Base-by-base conservation (phyloP, 2,113 vertebrate species). In the Cnemophilus loriae region DNA sequence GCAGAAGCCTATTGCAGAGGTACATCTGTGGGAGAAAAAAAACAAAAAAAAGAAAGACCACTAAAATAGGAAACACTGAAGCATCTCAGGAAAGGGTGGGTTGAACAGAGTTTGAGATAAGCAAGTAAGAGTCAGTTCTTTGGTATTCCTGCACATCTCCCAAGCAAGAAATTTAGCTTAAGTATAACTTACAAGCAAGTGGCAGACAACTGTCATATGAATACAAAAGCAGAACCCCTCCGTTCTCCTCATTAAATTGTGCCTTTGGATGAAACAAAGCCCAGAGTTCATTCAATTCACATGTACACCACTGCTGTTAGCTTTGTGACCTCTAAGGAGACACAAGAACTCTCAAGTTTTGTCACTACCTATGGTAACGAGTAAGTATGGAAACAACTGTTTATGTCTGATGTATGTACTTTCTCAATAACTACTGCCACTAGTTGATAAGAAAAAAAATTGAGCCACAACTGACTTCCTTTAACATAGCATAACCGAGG, bases 21-120 rank as follows among this genome's bases (percentile, higher is more conserved):
- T 50, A 61, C 7, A 24, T n/a, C 22, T 37, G 19, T 15, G 37
- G 32, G 9, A 59, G 4, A 1, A 5, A 28, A 46, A n/a, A 53
- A 10, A 50, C 23, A 8, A 30, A 30, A 35, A 32, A 8, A 53
- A 22, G 0, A 26, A 13, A 37, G 33, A 13, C 27, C 39, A 49
- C 84, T 67, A 79, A 84, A 95, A 91, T 33, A 96, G 74, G 82
- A 94, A 96, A 75, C 35, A 79, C 11, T n/a, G 47, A 89, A 81
- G 65, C 57, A 79, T 89, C 89, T 95, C 96, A 95, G 95, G 95
- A 95, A 97, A 84, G 95, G 94, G 91, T 87, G 94, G 84, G 74
- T 79, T 94, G 87, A 75, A 65, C 7, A 0, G 0, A 87, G 73
- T n/a, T 49, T 55, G 57, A 84, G 91, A 95, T 91, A 95, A 95